Base-by-base conservation (phyloP, 2,113 vertebrate genomes). In the Nymphicus hollandicus region DNA sequence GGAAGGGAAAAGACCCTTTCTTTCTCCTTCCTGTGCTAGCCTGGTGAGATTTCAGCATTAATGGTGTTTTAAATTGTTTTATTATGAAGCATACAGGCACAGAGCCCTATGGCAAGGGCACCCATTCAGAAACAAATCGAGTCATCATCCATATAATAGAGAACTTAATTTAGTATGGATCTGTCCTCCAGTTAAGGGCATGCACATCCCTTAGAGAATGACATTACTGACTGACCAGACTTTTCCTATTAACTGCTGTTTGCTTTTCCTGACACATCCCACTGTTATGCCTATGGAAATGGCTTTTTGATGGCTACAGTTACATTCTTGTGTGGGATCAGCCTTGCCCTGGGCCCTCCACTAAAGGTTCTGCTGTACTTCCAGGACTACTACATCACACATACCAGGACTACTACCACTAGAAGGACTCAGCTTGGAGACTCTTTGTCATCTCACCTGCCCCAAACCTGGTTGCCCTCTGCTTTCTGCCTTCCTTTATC, bases 291-390 rank as follows among this genome's bases (percentile, higher is more conserved):
- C 87, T 97, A 44, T 81, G 96, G 22, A 91, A 80, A 83, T 39
- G 60, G 65, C 69, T 91, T 94, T 94, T 96, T 86, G 69, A 82
- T 76, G 95, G 93, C 68, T 96, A 88, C 64, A 89, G 93, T 56
- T 93, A 97, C 18, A 53, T 74, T 25, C 50, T 97, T 9, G 25
- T 94, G 53, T 95, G 94, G 95, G 94, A 84, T 96, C 70, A 97
- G 95, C 55, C 85, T 94, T 27, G 81, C 96, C 60, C 92, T 96
- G 71, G 93, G 83, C 6, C 70, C 93, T 58, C 65, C 95, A 50
- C 92, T 97, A 49, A 84, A 17, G 3, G 84, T 96, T 64, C 71
- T 81, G 73, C 92, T 94, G 27, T 96, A 95, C 81, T 97, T 97
- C 50, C 91, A 97, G 24, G 95, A 95, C 95, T 63, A 84, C 72